phyloP scores from a whole-genome alignment of 2,888 invertebrate genomes.

The Aporophyla lueneburgensis region DNA sequence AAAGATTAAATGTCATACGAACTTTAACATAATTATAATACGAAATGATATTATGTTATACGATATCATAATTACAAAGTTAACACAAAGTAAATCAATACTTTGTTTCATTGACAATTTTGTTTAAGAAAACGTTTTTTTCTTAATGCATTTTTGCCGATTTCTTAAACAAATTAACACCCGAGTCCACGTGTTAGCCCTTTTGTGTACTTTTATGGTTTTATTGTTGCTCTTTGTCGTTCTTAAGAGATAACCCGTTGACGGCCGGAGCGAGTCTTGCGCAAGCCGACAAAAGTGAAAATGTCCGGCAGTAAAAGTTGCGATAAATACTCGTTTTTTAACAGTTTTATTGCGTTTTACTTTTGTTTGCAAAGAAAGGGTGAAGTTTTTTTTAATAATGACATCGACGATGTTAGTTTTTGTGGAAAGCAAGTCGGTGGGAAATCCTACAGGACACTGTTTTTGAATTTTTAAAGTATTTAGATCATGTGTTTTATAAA shows the following conservation, averaged over 20 bases:
- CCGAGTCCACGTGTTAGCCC: slow-evolving; percentile 83
- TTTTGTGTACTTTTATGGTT: slow-evolving; percentile 85
- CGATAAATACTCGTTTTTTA: slow-evolving; percentile 68
- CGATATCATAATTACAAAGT: slow-evolving; percentile 18
- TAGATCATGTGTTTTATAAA: slow-evolving; percentile 5
- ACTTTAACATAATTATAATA: background rate
- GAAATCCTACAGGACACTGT: background rate
- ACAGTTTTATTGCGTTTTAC: slow-evolving; percentile 64
- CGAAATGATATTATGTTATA: background rate
- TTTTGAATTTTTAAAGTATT: background rate
- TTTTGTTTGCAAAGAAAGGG: slow-evolving; percentile 71
- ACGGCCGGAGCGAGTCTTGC: slow-evolving; percentile 72
- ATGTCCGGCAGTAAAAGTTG: slow-evolving; percentile 83
- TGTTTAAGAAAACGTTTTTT: slow-evolving; percentile 62
- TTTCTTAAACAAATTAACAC: slow-evolving; percentile 87
- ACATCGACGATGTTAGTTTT: background rate
- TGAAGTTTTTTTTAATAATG: slow-evolving; percentile 52
- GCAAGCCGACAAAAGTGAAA: slow-evolving; percentile 89
- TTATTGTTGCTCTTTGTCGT: slow-evolving; percentile 77
- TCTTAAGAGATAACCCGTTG: slow-evolving; percentile 69
- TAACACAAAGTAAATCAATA: slow-evolving; percentile 39
- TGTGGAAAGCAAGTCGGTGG: background rate
- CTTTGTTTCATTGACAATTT: slow-evolving; percentile 68
- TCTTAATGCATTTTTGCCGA: slow-evolving; percentile 68
- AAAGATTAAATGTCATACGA: background rate